These are phyloP conservation scores for Pissodes strobi DNA, from an alignment of 1,140 invertebrate species.

Conservation along the genomic window DNA sequence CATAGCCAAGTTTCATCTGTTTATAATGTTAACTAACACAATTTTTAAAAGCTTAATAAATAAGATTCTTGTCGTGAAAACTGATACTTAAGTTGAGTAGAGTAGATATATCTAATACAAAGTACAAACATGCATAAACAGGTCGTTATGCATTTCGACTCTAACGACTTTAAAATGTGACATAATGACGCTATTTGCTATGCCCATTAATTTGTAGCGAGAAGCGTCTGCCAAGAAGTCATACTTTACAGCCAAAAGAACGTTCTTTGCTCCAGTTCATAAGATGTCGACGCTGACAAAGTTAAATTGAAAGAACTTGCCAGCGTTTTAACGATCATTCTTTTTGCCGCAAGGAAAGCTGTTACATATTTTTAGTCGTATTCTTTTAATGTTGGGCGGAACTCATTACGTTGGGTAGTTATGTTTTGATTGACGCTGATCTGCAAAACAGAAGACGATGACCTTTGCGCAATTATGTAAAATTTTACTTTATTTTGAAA, in stretches of 20 bases:
- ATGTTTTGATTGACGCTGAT: too few species aligned
- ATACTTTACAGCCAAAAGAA: conserved; percentile 5
- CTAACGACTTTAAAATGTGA: not conserved
- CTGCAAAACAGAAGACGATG: too few species aligned
- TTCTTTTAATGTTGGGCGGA: not conserved
- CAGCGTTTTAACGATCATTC: conserved; percentile 18
- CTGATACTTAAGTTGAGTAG: too few species aligned
- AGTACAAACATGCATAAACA: not conserved
- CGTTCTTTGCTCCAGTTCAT: conserved; percentile 10
- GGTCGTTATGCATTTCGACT: not conserved
- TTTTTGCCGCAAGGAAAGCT: not conserved
- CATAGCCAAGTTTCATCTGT: too few species aligned
- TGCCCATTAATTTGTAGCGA: conserved; percentile 10
- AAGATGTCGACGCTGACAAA: conserved; percentile 14
- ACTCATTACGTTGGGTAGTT: too few species aligned
- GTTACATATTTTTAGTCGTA: conserved; percentile 7
- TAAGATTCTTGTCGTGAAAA: too few species aligned
- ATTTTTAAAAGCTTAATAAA: too few species aligned
- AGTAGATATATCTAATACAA: too few species aligned
- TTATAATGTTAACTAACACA: too few species aligned
- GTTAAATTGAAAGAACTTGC: conserved; percentile 19
- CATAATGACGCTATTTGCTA: conserved; percentile 17
- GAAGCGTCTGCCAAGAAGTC: conserved; percentile 10
- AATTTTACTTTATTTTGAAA: too few species aligned
- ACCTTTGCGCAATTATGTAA: too few species aligned